Base-by-base conservation (phyloP, 2,888 invertebrate species). In the Athetis lepigone region DNA sequence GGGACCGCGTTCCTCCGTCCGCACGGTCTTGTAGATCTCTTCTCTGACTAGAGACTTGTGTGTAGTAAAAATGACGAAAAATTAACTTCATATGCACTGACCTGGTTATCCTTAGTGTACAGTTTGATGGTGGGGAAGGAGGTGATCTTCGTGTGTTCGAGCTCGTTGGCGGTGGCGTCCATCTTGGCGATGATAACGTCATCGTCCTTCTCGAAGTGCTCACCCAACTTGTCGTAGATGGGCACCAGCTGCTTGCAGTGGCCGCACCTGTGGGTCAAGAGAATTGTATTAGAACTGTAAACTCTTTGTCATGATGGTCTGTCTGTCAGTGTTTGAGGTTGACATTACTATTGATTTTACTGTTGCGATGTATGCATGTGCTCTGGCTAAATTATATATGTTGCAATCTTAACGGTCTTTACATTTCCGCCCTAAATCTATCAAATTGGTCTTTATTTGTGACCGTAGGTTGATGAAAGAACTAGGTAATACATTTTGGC, bases 201-300 rank as follows among this genome's bases (percentile, higher is more conserved):
- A 7, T 96, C 96, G 80, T 97, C 95, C 85, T 97, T 97, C 93
- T 97, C 97, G 95, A 97, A 99, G 92, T 99, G 98, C 90, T 99
- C 99, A 73, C 97, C 99, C 84, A 99, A 96, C 96, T 99, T 96
- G 79, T 99, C 99, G 95, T 98, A 99, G 93, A 99, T 99, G 25
- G 99, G 99, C 58, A 96, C 98, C 85, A 99, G 96, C 92, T 99
- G 98, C 90, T 99, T 99, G 97, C 99, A 99, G 92, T 99, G 99
- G 68, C 99, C 99, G 95, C 98, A 98, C 95, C 95, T 95, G 82
- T 0, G 27, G 57, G 6, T 23, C 8, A 25, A 18, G 5, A 27
- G 4, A n/a, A 5, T n/a, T n/a, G n/a, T n/a, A n/a, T n/a, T n/a
- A n/a, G n/a, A n/a, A n/a, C n/a, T n/a, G n/a, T n/a, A n/a, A n/a